Evolutionary conservation across 1,140 invertebrate genomes (phyloP), one percentile per base, ranked within the genome.

Genomic region (Conus ventricosus): DNA sequence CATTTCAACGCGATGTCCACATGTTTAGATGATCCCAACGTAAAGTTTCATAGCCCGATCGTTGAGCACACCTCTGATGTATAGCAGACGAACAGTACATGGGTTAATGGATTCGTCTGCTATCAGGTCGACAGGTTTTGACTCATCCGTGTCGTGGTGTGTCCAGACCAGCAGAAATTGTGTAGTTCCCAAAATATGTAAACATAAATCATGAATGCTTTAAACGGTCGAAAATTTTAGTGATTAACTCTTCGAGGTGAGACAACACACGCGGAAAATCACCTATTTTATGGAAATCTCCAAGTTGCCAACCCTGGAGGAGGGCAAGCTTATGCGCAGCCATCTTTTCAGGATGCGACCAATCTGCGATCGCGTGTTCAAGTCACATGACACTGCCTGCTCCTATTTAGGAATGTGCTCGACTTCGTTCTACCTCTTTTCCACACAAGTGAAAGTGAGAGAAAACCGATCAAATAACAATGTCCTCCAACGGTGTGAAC

Each of bases 381-480:
- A 23, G 84, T 92, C 91, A 93, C 90, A 85, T 93, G 92, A 90
- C 55, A 5, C 25, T 15, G 54, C 20, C 2, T 1, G 76, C 5
- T 20, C 17, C 54, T 93, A 94, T 93, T 93, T 91, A 93, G 85
- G 39, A 76, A 63, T 20, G 23, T 7, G 78, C 23, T 10, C 23
- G 55, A 13, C 15, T 57, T 15, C 5, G 71, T 0, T 88, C 91
- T 85, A 75, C 90, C 93, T 94, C 93, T 94, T 94, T 94, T 94
- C 94, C 93, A 93, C 88, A 87, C 89, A 81, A 88, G 84, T 23
- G 25, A 17, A 7, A 89, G 54, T 63, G 83, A 67, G 51, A 89
- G 83, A 60, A 25, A 57, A 84, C n/a, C 23, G 91, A 91, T 83
- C 27, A 20, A 92, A 91, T 82, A 71, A 71, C 6, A 1, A 94